Conservation (phyloP, 30 jellyfish, hydroid and myxozoan genomes). For the Turritopsis dohrnii region DNA sequence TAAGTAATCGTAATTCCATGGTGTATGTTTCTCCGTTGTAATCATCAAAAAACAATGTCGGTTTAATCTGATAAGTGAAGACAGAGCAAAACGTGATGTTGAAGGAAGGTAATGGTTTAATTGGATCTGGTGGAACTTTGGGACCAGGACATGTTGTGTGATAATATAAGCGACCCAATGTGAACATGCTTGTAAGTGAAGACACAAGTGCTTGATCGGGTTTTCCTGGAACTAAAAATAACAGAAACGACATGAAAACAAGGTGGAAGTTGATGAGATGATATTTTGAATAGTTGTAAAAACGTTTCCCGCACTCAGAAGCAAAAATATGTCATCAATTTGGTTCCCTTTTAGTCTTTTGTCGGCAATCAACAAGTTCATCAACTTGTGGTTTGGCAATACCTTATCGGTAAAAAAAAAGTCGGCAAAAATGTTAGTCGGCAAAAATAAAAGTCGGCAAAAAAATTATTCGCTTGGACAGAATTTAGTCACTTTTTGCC, state of each 20-base stretch:
- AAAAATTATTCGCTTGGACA: no score
- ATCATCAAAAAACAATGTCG: slow-evolving; percentile 56
- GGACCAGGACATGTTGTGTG: slow-evolving; percentile 60
- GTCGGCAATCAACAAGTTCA: no score
- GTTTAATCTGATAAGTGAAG: slow-evolving; percentile 41
- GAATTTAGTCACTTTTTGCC: no score
- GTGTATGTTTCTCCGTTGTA: slow-evolving; percentile 55
- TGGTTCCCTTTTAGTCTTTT: no score
- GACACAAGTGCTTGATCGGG: background rate
- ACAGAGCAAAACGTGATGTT: slow-evolving; percentile 61
- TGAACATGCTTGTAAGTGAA: slow-evolving; percentile 8
- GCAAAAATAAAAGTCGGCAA: no score
- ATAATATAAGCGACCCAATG: slow-evolving; percentile 41
- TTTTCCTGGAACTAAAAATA: slow-evolving; percentile 7
- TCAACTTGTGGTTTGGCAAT: no score
- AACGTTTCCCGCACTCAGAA: background rate
- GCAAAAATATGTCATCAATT: no score
- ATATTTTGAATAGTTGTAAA: no score
- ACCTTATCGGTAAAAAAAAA: no score
- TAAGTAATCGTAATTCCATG: slow-evolving; percentile 46
- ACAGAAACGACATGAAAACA: background rate
- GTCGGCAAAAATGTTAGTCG: no score
- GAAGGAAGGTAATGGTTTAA: slow-evolving; percentile 21
- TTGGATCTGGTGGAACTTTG: slow-evolving; percentile 60
- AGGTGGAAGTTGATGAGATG: background rate